Evolutionary conservation across 1,140 invertebrate genomes (phyloP), one percentile per base, ranked within the genome.

Genomic region (Gryllus bimaculatus): DNA sequence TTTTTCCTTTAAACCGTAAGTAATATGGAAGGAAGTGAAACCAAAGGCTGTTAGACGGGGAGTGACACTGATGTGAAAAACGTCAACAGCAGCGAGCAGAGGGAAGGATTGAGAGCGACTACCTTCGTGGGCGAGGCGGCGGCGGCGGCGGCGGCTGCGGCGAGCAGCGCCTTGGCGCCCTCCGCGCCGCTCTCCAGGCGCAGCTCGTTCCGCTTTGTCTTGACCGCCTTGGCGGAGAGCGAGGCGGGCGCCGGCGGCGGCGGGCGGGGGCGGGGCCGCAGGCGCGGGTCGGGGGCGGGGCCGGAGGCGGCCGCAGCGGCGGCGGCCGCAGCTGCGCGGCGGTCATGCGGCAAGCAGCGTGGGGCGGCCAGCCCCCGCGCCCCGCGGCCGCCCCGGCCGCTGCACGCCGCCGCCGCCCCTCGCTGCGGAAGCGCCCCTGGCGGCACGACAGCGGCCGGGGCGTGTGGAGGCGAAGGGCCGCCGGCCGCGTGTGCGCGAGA

Each of bases 261-360:
- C 75, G 48, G 54, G 26, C 10, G 54, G 54, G 10, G 54, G 54
- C 54, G 54, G 18, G 54, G 54, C 10, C 54, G 54, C 49, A 78
- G 8, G 78, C 21, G 4, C 80, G 10, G 8, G 26, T 39, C 78
- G 54, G n/a, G 48, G 75, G 79, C 76, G 78, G 79, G 79, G 81
- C 77, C 82, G 74, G 77, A 79, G n/a, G 80, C 79, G 78, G 79
- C 78, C 73, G 74, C 48, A 49, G 74, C 13, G 47, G 8, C 79
- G 54, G n/a, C 76, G 77, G 79, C 80, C 80, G 78, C 82, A 66
- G 77, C 80, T 13, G 80, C 79, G 74, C 48, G 75, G 74, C 13
- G 47, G 8, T 48, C 20, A 12, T n/a, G 75, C 18, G 49, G 26
- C 26, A 39, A n/a, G 26, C 26, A 39, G 26, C 26, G 26, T 12